Evolutionary conservation across 2,797 vertebrate genomes (phyloP).

Genomic region (Synaphobranchus kaupii): DNA sequence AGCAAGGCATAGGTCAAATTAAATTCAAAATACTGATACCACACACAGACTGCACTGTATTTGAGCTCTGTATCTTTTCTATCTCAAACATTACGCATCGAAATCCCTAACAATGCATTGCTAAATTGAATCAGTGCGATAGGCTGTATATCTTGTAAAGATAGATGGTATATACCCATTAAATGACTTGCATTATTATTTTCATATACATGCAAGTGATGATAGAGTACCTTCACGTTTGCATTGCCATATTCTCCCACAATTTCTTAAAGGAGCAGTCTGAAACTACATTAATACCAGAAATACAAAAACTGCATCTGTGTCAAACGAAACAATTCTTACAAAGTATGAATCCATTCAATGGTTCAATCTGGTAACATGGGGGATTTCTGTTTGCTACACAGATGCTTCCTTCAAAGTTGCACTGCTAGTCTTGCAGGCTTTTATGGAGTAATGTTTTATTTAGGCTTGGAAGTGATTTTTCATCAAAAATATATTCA

Average conservation of each 20-base stretch:
- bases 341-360: not conserved
- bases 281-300: not conserved
- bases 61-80: not conserved
- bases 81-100: not conserved
- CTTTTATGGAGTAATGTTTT: slow-evolving; percentile 56
- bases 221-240: not conserved
- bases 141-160: not conserved
- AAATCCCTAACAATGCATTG: not conserved
- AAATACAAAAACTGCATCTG: not conserved
- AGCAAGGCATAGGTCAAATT: not conserved
- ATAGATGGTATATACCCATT: not conserved
- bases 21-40: not conserved
- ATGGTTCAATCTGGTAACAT: not conserved
- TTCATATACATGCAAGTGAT: not conserved
- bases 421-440: slow-evolving; percentile 39
- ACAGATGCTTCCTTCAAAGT: slow-evolving; percentile 38
- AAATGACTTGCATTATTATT: not conserved
- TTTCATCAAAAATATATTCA: slow-evolving; percentile 63
- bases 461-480: slow-evolving; percentile 55
- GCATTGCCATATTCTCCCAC: not conserved
- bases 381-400: not conserved
- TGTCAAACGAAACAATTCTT: not conserved
- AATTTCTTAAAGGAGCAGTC: not conserved
- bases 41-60: not conserved
- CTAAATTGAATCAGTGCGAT: not conserved